These are phyloP conservation scores for Pristis pectinata DNA, from an alignment of 2,797 vertebrate genomes.

Conservation along the genomic window DNA sequence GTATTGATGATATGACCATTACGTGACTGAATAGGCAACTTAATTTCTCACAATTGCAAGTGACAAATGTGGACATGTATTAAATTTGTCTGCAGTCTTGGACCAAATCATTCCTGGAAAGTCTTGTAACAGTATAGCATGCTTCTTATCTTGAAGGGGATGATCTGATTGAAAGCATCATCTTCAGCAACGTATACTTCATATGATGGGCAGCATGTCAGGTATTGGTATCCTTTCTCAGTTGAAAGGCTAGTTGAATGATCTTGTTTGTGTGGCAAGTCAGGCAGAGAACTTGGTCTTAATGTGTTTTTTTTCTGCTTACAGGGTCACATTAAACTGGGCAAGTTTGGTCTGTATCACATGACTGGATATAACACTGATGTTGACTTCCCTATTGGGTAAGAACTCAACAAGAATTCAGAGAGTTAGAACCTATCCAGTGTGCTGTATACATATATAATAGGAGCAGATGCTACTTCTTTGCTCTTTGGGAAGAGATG, in stretches of 20 bases:
- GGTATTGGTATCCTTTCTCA: not conserved
- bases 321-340: constrained; percentile 84
- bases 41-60: not conserved
- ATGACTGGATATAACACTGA: constrained; percentile 93
- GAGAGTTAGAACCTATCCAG: not conserved
- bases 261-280: not conserved
- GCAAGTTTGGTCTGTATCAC: constrained; percentile 95
- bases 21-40: not conserved
- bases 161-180: not conserved
- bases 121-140: not conserved
- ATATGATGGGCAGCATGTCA: not conserved
- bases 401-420: constrained; percentile 44
- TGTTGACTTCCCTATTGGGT: constrained; percentile 97
- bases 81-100: not conserved
- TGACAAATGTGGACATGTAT: not conserved
- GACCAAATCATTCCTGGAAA: not conserved
- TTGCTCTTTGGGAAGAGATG: not conserved
- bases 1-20: not conserved
- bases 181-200: not conserved
- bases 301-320: constrained; percentile 43
- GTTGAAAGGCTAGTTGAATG: not conserved
- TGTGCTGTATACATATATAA: not conserved
- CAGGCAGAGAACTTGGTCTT: not conserved
- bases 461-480: not conserved
- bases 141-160: not conserved